Percentiles rank a stretch among this genome's conserved stretches.
These are phyloP conservation scores for Trissonchulus sp. DNA, from an alignment of 2,888 invertebrate genomes.

Conservation along the genomic window DNA sequence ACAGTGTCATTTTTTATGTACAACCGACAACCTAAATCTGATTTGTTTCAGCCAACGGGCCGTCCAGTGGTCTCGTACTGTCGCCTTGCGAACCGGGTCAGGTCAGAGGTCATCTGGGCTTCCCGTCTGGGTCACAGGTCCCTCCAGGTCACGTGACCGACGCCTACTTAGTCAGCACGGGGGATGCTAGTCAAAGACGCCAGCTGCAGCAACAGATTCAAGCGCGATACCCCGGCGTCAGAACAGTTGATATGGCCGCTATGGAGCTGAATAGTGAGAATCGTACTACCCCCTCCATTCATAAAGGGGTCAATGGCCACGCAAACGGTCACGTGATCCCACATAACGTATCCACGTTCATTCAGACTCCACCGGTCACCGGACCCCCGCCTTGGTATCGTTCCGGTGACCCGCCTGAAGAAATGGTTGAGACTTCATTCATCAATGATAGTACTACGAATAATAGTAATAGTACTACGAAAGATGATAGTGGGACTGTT, in stretches of 20 bases:
- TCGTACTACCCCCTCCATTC: not conserved
- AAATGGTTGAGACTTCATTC: not conserved
- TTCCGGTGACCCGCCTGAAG: not conserved
- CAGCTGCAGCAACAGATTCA: not conserved
- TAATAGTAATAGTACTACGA: too few relatives aligned
- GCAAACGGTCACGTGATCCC: too few relatives aligned
- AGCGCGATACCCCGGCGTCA: conserved; percentile 36
- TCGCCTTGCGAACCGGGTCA: too few relatives aligned
- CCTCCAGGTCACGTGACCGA: conserved; percentile 38
- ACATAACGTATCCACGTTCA: too few relatives aligned
- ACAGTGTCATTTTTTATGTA: too few relatives aligned
- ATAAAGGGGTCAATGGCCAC: not conserved
- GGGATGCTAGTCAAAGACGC: not conserved
- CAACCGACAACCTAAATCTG: too few relatives aligned
- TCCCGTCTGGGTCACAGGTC: too few relatives aligned
- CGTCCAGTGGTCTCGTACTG: too few relatives aligned
- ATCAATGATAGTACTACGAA: too few relatives aligned
- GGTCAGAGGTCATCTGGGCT: too few relatives aligned
- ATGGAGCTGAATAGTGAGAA: not conserved
- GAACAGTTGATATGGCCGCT: conserved; percentile 36
- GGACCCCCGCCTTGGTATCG: not conserved
- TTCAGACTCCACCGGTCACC: not conserved
- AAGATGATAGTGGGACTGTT: too few relatives aligned
- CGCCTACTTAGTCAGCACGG: conserved; percentile 38
- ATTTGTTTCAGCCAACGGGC: too few relatives aligned